Evolutionary conservation across 1,140 invertebrate species (phyloP), one percentile per base, ranked within the genome.

Genomic region (Solen grandis): DNA sequence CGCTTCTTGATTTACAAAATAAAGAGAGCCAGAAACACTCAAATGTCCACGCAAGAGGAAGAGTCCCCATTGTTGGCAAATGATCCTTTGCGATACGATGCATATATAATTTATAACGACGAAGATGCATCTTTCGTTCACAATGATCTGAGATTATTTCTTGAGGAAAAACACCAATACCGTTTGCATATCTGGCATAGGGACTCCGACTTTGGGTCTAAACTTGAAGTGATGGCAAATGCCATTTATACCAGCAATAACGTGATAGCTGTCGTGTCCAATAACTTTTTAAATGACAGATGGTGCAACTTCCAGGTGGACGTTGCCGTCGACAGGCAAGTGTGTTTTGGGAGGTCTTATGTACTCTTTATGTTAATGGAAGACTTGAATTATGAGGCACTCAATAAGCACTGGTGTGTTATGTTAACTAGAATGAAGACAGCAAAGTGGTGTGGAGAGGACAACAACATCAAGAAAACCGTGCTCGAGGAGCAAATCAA

Each of bases 301-400:
- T 75, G 73, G 73, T 63, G 59, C 38, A 52, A 50, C 25, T 75
- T 75, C 27, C 73, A 75, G 13, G 41, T 75, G 0, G 73, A 75
- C 31, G 59, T 75, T n/a, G 73, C 73, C 1, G 19, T 75, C 19
- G 31, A 62, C 29, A 63, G 29, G 1, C 33, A 4, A 5, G 16
- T 65, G 38, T 5, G 29, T 5, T 27, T 41, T n/a, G 29, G 41
- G 14, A n/a, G 41, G 25, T 60, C 36, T 16, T 27, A 59, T 29
- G 41, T 75, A 19, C 22, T 65, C 2, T 14, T 75, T 1, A 60
- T 75, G 16, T 25, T 63, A 8, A n/a, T 75, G 38, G 59, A 62
- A 5, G 38, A 75, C 22, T 31, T 63, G 38, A 33, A 75, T 35
- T 52, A 63, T 29, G 36, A 63, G 33, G 5, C 29, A 1, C 27